Evolutionary conservation across 2,888 invertebrate genomes (phyloP), one percentile per base, ranked within the genome.

Genomic region (Clepsis dumicolana): DNA sequence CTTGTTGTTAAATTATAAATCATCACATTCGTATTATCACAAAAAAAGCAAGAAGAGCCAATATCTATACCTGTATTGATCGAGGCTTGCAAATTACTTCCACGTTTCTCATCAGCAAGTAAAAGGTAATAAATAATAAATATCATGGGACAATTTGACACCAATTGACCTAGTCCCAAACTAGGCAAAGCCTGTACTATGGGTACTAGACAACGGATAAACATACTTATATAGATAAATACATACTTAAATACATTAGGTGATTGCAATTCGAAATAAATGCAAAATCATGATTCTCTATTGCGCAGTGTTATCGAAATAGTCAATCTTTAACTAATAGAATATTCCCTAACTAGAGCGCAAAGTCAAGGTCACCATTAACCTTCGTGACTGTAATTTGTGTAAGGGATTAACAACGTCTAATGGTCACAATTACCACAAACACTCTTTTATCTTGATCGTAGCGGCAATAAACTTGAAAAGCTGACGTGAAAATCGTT

Each of bases 281-380:
- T 25, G 18, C 57, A 16, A 48, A 48, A 38, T 57, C 64, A 35
- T 59, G 50, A 65, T 48, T 21, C 12, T 12, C 12, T 48, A 48
- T 48, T 48, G 48, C 48, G 7, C 41, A 21, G 21, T 4, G 21
- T 48, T 48, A n/a, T 21, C 48, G 12, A 18, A 48, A 44, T 44
- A 16, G 10, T 12, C 21, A 2, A 21, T 18, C 21, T 10, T 48
- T 48, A 3, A 18, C 12, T 48, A 18, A n/a, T 21, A 48, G 4
- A 48, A 21, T 48, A 48, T 44, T 44, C 18, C 18, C n/a, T 38
- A 48, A 32, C 2, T 56, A 12, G 32, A 18, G 53, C 29, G 8
- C 14, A 52, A 21, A 10, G 54, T 32, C 32, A 56, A 21, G 54
- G 54, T 32, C 32, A 35, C 12, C 52, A n/a, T 1, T 24, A 32